Base-by-base conservation (phyloP, 2,113 vertebrate genomes). In the Danionella cerebrum region DNA sequence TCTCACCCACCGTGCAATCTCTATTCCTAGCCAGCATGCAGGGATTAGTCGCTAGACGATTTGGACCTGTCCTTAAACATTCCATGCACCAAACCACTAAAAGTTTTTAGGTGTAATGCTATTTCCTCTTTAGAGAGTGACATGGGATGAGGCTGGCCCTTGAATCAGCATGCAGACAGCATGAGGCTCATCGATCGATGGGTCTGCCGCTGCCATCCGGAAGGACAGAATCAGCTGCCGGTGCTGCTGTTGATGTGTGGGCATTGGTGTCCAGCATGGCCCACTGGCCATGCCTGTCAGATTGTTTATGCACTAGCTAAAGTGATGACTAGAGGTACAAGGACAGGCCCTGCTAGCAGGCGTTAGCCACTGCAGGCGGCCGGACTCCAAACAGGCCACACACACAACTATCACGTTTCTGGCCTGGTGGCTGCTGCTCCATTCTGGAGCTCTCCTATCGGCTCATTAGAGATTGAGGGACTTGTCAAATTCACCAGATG, bases 261-360 rank as follows among this genome's bases (percentile, higher is more conserved):
- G 51, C 69, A 55, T 47, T 41, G 42, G 51, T 47, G 31, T 64
- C 69, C 69, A 55, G 68, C 72, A 63, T 4, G 25, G 31, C 48
- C 64, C 51, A 59, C 41, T 31, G 42, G 33, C 59, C 36, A 51
- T 69, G 66, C 19, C 59, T 69, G 44, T 58, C 36, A 58, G 67
- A 55, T 67, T 64, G 48, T 75, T 75, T 75, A 64, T 51, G 42
- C 63, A 24, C 7, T 29, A 35, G 24, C 67, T 70, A 24, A 51
- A 70, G 12, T 66, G 60, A 60, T 74, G 73, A 50, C 50, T 63
- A 35, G 55, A 67, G 51, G 42, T 65, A 67, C 64, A 63, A 75
- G 69, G 69, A 75, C 68, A 53, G 63, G 48, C 54, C 36, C 60
- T 53, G 52, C 62, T 70, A 44, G 27, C 51, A 69, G 52, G 44